phyloP scores from a whole-genome alignment of 2,797 vertebrate species.

The Parauchenoglanis ngamensis region DNA sequence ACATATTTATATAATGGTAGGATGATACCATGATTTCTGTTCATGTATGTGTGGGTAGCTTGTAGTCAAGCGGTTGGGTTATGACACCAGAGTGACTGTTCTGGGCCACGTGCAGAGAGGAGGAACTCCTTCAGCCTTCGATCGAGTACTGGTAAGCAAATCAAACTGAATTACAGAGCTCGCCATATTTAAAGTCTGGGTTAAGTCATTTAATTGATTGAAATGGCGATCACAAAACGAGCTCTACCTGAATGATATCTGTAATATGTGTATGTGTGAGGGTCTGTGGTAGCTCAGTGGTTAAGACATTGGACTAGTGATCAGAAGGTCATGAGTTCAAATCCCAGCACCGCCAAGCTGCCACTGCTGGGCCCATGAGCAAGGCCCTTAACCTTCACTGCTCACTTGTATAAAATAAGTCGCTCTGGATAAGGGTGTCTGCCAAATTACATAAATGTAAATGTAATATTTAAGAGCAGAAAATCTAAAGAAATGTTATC shows the following conservation, averaged over 20 bases:
- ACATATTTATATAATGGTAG: neutral
- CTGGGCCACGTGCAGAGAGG: slow-evolving; percentile 95
- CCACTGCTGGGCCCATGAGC: too few species aligned
- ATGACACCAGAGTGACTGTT: slow-evolving; percentile 92
- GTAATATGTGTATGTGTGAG: too few species aligned
- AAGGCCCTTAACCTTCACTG: too few species aligned
- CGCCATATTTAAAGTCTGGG: neutral
- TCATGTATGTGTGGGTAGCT: slow-evolving; percentile 72
- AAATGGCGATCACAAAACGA: neutral
- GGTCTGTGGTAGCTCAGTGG: too few species aligned
- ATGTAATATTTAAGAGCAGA: too few species aligned
- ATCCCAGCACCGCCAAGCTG: too few species aligned
- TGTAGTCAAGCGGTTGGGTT: slow-evolving; percentile 85
- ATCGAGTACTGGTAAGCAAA: slow-evolving; percentile 77
- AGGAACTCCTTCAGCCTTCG: slow-evolving; percentile 92
- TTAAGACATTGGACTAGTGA: too few species aligned
- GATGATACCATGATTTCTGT: neutral
- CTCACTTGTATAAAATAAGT: too few species aligned
- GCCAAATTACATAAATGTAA: too few species aligned
- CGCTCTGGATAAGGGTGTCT: too few species aligned
- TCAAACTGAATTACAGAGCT: neutral
- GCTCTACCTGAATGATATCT: neutral
- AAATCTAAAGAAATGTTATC: neutral
- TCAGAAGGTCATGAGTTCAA: too few species aligned
- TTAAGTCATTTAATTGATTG: too few species aligned